phyloP scores from a whole-genome alignment of 2,113 vertebrate species.

The Chinchilla lanigera region DNA sequence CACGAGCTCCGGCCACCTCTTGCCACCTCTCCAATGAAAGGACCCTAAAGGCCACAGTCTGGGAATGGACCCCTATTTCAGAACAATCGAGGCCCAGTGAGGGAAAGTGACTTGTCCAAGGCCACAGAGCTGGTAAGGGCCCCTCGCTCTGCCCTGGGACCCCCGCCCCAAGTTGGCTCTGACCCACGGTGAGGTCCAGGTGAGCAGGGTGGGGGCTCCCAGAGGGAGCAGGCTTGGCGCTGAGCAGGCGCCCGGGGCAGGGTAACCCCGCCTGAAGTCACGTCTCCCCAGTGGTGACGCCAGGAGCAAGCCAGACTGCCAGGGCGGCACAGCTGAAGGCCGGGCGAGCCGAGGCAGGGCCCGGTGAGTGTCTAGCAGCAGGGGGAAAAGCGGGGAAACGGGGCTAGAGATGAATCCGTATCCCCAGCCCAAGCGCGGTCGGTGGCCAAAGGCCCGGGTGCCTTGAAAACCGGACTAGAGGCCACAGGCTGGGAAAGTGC shows the following conservation, averaged over 20 bases:
- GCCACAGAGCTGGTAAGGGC: not conserved
- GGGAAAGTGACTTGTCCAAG: not conserved
- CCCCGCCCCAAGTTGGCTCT: not conserved
- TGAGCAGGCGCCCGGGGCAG: not conserved
- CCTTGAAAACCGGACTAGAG: not conserved
- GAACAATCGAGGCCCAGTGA: not conserved
- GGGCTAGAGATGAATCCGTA: not conserved
- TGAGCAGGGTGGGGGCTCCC: not conserved
- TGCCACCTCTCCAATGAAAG: not conserved
- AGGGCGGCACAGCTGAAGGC: not conserved
- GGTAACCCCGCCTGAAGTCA: conserved; percentile 61
- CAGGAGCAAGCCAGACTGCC: not conserved
- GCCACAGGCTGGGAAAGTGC: not conserved
- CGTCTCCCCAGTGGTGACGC: conserved; percentile 43
- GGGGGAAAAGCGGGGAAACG: not conserved
- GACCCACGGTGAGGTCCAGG: not conserved
- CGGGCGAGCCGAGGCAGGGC: not conserved
- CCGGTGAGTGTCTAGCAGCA: not conserved
- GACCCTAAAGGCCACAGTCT: not conserved
- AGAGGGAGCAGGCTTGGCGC: not conserved
- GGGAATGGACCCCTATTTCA: not conserved
- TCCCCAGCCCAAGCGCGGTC: not conserved
- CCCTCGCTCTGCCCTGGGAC: not conserved
- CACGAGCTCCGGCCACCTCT: not conserved
- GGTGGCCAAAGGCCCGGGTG: accelerated